Conservation (phyloP, 92 coral and sea anemone species). For the Bergia sp. region DNA sequence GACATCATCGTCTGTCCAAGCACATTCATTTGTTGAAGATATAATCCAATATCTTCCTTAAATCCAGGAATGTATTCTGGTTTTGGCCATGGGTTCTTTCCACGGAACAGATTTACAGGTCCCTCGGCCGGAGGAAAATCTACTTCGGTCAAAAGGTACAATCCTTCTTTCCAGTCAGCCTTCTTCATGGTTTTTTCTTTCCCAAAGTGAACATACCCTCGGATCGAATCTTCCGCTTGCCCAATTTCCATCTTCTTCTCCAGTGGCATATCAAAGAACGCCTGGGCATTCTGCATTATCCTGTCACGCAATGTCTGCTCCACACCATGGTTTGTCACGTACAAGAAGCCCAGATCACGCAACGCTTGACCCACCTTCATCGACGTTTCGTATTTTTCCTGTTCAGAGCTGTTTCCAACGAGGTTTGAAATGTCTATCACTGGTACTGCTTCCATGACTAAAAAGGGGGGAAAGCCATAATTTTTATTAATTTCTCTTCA, state of each 20-base stretch:
- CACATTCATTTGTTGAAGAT: constrained; percentile 48
- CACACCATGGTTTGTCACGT: constrained; percentile 53
- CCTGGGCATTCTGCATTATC: constrained; percentile 48
- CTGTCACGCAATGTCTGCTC: neutral
- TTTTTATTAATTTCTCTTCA: too few species aligned
- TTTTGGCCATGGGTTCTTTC: constrained; percentile 59
- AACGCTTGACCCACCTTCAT: neutral
- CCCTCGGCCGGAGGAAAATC: constrained; percentile 19
- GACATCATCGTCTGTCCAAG: constrained; percentile 35
- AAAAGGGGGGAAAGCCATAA: too few species aligned
- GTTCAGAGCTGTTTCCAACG: neutral
- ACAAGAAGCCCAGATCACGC: neutral
- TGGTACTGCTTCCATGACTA: neutral
- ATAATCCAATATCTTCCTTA: constrained; percentile 42
- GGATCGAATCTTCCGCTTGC: constrained; percentile 49
- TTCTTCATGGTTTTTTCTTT: constrained; percentile 58
- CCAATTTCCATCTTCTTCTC: neutral
- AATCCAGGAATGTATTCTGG: constrained; percentile 59
- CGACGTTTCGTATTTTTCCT: neutral
- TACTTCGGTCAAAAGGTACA: constrained; percentile 63
- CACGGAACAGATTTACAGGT: too few species aligned
- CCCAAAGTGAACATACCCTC: constrained; percentile 68
- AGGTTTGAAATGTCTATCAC: neutral
- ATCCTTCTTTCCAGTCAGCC: constrained; percentile 80
- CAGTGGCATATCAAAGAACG: constrained; percentile 64